Percentiles rank a stretch among this genome's conserved stretches.
Conservation (phyloP, 2,113 vertebrate species). For the Eolophus roseicapilla region DNA sequence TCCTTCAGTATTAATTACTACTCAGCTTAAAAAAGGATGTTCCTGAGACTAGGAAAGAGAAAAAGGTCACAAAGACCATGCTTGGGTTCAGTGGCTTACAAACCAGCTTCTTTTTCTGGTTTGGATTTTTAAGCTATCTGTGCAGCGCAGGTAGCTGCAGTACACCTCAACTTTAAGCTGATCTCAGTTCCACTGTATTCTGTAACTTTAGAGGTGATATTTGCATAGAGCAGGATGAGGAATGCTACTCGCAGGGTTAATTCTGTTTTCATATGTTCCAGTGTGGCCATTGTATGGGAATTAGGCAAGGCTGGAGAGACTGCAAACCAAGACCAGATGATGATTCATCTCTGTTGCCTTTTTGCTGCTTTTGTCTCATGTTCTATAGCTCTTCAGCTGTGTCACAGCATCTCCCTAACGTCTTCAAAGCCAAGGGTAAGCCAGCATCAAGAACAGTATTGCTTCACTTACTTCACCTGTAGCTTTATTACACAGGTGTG, state of each 20-base stretch:
- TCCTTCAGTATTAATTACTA: background rate
- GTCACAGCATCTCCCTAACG: background rate
- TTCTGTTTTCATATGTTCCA: background rate
- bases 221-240: background rate
- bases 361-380: background rate
- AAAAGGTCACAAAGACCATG: background rate
- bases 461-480: background rate
- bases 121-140: background rate
- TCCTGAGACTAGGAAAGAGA: background rate
- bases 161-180: background rate
- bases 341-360: accelerated
- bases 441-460: background rate
- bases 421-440: background rate
- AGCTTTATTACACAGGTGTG: background rate
- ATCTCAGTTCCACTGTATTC: background rate
- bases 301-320: background rate
- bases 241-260: background rate
- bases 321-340: background rate
- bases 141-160: background rate
- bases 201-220: background rate
- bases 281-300: background rate
- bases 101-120: background rate
- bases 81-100: background rate
- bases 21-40: background rate
- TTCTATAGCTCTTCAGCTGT: background rate